Conservation (phyloP, 2,113 vertebrate species). For the Menidia beryllina region DNA sequence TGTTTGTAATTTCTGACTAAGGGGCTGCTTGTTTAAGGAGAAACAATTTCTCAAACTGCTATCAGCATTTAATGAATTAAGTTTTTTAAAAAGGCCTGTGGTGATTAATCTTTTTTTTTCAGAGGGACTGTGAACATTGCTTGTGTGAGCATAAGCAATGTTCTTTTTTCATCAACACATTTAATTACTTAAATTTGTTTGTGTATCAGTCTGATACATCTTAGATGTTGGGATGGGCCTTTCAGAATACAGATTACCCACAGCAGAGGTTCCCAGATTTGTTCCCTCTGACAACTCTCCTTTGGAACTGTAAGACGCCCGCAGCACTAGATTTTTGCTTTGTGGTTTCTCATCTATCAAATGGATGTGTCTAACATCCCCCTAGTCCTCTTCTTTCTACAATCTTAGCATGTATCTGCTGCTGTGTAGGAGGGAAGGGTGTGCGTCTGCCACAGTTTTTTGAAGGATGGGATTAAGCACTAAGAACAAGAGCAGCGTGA, state of each 20-base stretch:
- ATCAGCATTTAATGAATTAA: slow-evolving; percentile 64
- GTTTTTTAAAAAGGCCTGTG: slow-evolving; percentile 39
- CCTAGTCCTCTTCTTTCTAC: slow-evolving; percentile 32
- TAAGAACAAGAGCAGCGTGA: slow-evolving; percentile 23
- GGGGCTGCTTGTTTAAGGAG: slow-evolving; percentile 71
- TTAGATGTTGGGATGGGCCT: slow-evolving; percentile 36
- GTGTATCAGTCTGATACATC: slow-evolving; percentile 16
- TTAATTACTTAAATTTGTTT: slow-evolving; percentile 41
- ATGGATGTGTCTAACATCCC: slow-evolving; percentile 45
- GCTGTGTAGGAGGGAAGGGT: slow-evolving; percentile 17
- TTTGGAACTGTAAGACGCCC: slow-evolving; percentile 47
- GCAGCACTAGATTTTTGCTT: slow-evolving; percentile 55
- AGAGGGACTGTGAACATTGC: slow-evolving; percentile 25
- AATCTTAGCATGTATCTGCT: slow-evolving; percentile 39
- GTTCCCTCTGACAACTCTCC: slow-evolving; percentile 33
- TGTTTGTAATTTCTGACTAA: slow-evolving; percentile 76
- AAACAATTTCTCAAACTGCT: slow-evolving; percentile 72
- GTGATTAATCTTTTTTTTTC: slow-evolving; percentile 35
- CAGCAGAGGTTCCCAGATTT: slow-evolving; percentile 44
- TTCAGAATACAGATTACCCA: slow-evolving; percentile 25
- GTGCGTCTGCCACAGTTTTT: slow-evolving; percentile 23
- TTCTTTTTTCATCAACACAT: slow-evolving; percentile 7
- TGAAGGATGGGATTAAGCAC: slow-evolving; percentile 44
- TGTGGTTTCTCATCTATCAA: slow-evolving; percentile 52
- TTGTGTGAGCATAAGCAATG: slow-evolving; percentile 6